Conservation (phyloP, 2,113 vertebrate species). For the Alligator sinensis region DNA sequence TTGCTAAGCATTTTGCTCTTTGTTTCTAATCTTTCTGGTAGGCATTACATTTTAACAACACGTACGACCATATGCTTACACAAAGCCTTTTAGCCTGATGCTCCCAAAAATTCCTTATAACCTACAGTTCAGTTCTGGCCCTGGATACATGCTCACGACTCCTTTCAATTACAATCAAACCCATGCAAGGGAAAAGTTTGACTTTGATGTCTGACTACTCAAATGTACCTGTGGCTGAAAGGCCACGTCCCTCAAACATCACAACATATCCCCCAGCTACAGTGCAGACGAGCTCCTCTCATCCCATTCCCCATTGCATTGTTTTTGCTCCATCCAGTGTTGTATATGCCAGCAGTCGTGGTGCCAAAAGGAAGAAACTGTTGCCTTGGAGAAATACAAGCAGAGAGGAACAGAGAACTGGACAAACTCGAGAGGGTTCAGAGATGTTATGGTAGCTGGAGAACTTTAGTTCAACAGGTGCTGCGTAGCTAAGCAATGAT, state of each 20-base stretch:
- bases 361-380: background rate
- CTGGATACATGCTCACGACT: background rate
- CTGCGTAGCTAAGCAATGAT: background rate
- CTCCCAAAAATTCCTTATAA: background rate
- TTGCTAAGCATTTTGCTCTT: slow-evolving; percentile 14
- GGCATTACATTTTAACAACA: background rate
- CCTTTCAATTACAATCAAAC: background rate
- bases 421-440: background rate
- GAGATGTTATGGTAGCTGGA: background rate
- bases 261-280: background rate
- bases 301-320: background rate
- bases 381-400: background rate
- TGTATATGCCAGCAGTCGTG: accelerated
- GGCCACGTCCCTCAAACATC: background rate
- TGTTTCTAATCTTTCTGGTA: background rate
- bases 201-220: background rate
- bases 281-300: background rate
- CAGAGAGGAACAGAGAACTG: background rate
- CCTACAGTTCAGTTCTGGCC: background rate
- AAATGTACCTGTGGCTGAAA: background rate
- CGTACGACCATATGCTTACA: background rate
- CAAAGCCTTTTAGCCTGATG: background rate
- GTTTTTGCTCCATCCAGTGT: accelerated
- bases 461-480: background rate
- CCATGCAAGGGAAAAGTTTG: background rate